Evolutionary conservation across 2,888 invertebrate species (phyloP), one percentile per base, ranked within the genome.

Genomic region (Dimorphilus gyrociliatus): DNA sequence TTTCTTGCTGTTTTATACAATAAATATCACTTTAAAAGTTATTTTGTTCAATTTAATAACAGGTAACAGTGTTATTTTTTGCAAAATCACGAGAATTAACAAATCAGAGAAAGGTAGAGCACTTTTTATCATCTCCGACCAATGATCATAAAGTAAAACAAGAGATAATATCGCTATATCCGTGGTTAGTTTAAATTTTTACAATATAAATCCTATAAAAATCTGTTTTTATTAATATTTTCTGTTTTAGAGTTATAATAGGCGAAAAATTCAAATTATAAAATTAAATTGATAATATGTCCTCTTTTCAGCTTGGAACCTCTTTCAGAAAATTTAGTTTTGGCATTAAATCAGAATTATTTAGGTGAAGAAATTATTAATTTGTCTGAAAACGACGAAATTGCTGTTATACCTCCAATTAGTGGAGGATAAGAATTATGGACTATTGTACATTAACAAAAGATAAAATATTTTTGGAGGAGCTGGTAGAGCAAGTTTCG

Each of bases 361-460:
- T 70, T 76, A 38, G 64, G 68, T 19, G 58, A 65, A 21, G 58
- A 64, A 23, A 59, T 80, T 4, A 25, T 23, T n/a, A 12, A 32
- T 23, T n/a, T 54, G 19, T 29, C 27, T 4, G 66, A 72, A 16
- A 73, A 72, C 38, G 86, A 88, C 67, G 78, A 75, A 60, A 70
- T 90, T 38, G 90, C 88, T 38, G 71, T 90, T 10, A 88, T 92
- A 52, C 90, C 90, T 30, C 90, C 90, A 0, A 68, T 92, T 29
- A 88, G 88, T 64, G 88, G 88, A 48, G 90, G 90, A 48, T 79
- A 72, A 67, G 33, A 18, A 23, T 21, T 21, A 8, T 21, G 8
- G 8, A 10, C n/a, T 21, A 8, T 21, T 21, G 8, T n/a, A 10
- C n/a, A 21, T 21, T 8, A 21, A 8, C 8, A n/a, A 35, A 35